Base-by-base conservation (phyloP, 2,113 vertebrate species). In the Rhinoderma darwinii region DNA sequence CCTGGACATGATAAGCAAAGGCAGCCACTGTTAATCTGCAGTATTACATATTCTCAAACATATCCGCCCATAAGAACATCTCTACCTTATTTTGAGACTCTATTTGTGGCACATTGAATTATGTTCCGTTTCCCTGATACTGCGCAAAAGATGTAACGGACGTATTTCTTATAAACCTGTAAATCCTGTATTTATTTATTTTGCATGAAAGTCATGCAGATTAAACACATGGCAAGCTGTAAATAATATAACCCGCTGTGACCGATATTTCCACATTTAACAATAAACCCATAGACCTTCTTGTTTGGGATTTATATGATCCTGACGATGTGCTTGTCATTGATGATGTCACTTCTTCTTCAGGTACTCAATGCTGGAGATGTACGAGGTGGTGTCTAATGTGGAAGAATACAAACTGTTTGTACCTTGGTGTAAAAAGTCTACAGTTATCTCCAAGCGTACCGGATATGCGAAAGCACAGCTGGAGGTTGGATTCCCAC, bases 381-480 rank as follows among this genome's bases (percentile, higher is more conserved):
- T 99, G 97, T 98, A 94, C 4, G 96, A 97, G 0, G 96, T 99
- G 37, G 97, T 99, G 61, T 91, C 97, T 90, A 97, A 97, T 5
- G 96, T 99, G 50, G 96, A 98, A n/a, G 97, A 98, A 8, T 99
- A 99, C 91, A 96, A 96, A 63, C 91, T 92, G 87, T 98, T 99
- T 70, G 97, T 99, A 81, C 97, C 97, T 1, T 99, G 97, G 97
- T 99, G 97, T 91, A 97, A 98, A 93, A 97, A 95, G 90, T 99
- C 97, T 0, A 91, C 94, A 89, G 96, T 97, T 86, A 89, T 98
- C 32, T 93, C 96, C 90, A 97, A 91, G 82, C 94, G 97, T 74
- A 91, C 96, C 0, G 96, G 97, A 1, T 95, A 98, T 88, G 74
- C 95, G 79, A 97, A 96, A 90, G 97, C 97, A 0, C 96, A 97